Evolutionary conservation across 2,888 invertebrate genomes (phyloP), one percentile per base, ranked within the genome.

Genomic region (Tetropium fuscum): DNA sequence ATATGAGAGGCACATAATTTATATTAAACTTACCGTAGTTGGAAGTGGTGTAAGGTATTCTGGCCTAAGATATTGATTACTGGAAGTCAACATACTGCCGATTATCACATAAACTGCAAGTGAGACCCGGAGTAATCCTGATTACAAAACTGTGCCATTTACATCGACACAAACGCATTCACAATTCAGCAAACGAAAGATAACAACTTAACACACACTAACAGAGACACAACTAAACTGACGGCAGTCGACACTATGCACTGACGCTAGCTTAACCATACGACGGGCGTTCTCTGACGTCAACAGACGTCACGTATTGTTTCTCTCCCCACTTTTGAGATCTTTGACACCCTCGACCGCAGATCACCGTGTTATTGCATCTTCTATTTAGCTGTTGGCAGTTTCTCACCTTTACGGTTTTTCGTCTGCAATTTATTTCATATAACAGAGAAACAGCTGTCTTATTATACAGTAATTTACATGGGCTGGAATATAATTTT

Each of bases 11-110:
- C n/a, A n/a, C n/a, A n/a, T n/a, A n/a, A n/a, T n/a, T n/a, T n/a
- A n/a, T n/a, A n/a, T n/a, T n/a, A n/a, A n/a, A 64, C 90, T 88
- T 84, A 94, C 94, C 87, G 94, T 93, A 19, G 93, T 93, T 44
- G 94, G 93, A 70, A 94, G 84, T 70, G 94, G 94, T 73, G 94
- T 91, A 78, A 95, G 86, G 82, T 94, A 94, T 85, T 95, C 94
- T 85, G 94, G 94, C 82, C 93, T 88, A 77, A 94, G 87, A 82
- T 95, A 95, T 86, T 94, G 93, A 82, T 93, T 92, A 81, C 87
- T 88, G 72, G 90, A 88, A 71, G 90, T 88, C 83, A 90, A 85
- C 89, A 91, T 91, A 7, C 3, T 51, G 51, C 7, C 13, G 25
- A 3, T 22, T 36, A 48, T n/a, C n/a, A n/a, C n/a, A n/a, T n/a